Percentiles rank a stretch among this genome's conserved stretches.
Conservation (phyloP, 2,113 vertebrate species). For the Cynoglossus semilaevis region DNA sequence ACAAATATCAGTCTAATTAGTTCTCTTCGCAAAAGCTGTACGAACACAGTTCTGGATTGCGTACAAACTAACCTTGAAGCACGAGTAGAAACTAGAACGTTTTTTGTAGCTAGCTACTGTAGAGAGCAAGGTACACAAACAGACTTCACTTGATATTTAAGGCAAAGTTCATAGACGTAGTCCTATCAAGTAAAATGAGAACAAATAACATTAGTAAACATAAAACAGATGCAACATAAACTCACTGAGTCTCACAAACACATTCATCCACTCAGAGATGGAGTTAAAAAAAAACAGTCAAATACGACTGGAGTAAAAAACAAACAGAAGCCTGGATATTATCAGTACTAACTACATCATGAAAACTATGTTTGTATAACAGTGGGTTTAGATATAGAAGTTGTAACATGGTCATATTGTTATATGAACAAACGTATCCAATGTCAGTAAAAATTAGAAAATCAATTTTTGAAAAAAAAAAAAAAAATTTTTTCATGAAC, state of each 20-base stretch:
- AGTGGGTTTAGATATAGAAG: too few species aligned
- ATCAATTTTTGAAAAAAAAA: too few species aligned
- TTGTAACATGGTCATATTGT: too few species aligned
- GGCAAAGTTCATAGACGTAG: constrained; percentile 64
- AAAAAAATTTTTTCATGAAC: too few species aligned
- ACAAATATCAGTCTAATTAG: not conserved
- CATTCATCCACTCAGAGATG: not conserved
- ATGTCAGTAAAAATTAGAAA: too few species aligned
- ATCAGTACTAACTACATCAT: too few species aligned
- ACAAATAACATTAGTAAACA: not conserved
- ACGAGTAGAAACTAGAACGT: constrained; percentile 47
- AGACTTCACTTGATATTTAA: constrained; percentile 71
- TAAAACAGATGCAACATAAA: too few species aligned
- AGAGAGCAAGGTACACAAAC: constrained; percentile 49
- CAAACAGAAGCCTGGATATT: too few species aligned
- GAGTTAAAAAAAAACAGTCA: not conserved
- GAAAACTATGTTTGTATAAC: too few species aligned
- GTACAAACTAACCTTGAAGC: constrained; percentile 57
- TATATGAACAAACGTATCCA: too few species aligned
- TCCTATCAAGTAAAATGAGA: constrained; percentile 21
- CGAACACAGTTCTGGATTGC: constrained; percentile 32
- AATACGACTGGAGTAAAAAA: not conserved
- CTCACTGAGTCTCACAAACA: not conserved
- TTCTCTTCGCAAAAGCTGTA: constrained; percentile 26
- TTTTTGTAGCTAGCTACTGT: constrained; percentile 31